A percentile compares a stretch with the other conserved stretches of the same genome.
These are phyloP conservation scores for Tauraco erythrolophus DNA, from an alignment of 2,113 vertebrate species.

Conservation along the genomic window DNA sequence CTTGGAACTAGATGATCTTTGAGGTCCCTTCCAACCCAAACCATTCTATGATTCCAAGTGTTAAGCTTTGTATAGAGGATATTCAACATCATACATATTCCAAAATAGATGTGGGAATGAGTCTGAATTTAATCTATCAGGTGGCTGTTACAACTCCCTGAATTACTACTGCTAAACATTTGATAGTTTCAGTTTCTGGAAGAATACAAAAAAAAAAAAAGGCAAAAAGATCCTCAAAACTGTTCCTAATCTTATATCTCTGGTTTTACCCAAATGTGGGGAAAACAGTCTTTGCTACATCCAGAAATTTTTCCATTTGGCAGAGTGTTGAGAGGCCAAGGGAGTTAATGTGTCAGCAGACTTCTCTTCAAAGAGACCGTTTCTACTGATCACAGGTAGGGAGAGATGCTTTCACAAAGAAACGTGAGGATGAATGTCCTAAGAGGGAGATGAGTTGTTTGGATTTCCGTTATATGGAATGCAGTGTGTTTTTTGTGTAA, in stretches of 20 bases:
- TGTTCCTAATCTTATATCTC: background rate
- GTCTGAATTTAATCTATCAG: background rate
- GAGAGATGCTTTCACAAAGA: background rate
- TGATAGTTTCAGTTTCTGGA: background rate
- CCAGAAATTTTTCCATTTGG: background rate
- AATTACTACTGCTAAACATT: background rate
- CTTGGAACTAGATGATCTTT: no score
- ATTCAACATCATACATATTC: background rate
- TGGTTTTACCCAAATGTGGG: background rate
- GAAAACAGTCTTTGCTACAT: background rate
- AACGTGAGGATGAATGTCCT: background rate
- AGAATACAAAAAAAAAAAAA: background rate
- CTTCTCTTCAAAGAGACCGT: background rate
- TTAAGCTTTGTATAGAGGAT: background rate
- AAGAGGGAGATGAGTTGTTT: background rate
- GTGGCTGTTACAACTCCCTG: background rate
- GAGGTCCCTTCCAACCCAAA: no score
- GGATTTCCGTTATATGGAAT: background rate
- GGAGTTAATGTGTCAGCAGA: background rate
- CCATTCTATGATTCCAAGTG: no score
- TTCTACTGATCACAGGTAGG: background rate
- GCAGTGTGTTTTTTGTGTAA: background rate
- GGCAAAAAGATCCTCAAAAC: background rate
- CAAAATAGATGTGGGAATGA: background rate
- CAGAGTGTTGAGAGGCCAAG: background rate